phyloP scores from a whole-genome alignment of 2,888 invertebrate genomes.

The Dexiosoma caninum region DNA sequence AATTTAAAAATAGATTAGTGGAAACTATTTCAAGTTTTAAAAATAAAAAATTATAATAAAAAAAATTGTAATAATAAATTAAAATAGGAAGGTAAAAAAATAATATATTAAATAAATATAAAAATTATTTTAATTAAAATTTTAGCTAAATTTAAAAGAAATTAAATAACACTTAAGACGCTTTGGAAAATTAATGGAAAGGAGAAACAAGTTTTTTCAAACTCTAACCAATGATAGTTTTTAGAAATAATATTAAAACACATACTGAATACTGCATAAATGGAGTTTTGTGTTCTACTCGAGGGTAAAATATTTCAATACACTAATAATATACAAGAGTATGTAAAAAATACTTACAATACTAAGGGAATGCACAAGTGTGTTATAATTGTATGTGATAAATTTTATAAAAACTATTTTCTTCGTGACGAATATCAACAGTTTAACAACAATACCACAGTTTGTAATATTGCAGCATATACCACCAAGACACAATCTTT shows the following conservation, averaged over 20 bases:
- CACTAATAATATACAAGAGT: neutral
- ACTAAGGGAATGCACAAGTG: no score
- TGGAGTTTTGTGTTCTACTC: neutral
- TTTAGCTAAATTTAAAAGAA: neutral
- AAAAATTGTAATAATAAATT: neutral
- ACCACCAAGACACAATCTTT: no score
- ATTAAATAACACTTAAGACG: neutral
- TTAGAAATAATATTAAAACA: no score
- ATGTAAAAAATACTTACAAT: neutral
- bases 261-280: no score
- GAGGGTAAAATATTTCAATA: neutral
- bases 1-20: conserved; percentile 63
- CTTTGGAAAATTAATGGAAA: no score
- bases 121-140: neutral
- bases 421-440: no score
- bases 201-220: no score
- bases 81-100: conserved; percentile 40
- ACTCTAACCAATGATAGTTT: no score
- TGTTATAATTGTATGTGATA: no score
- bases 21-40: conserved; percentile 21
- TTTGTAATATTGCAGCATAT: no score
- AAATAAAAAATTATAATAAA: conserved; percentile 14
- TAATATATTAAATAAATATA: conserved; percentile 14
- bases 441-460: no score
- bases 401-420: no score